Evolutionary conservation across 2,888 invertebrate species (phyloP).

Genomic region (Parascotia fuliginaria): DNA sequence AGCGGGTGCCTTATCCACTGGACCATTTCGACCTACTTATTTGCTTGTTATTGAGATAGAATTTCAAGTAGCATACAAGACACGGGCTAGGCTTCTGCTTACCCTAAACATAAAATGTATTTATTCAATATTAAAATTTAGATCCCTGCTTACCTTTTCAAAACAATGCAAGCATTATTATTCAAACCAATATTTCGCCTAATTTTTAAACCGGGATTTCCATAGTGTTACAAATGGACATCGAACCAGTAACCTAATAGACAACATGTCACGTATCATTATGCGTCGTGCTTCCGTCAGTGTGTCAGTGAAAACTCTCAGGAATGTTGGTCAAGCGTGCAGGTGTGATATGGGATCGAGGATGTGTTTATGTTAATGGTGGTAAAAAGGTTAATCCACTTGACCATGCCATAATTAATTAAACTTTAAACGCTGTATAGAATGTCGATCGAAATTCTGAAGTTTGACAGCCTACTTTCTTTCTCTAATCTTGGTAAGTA

Average conservation of each 20-base stretch:
- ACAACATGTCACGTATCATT: slow-evolving; percentile 14
- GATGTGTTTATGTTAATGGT: slow-evolving; percentile 9
- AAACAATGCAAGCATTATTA: background rate
- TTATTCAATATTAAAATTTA: no score
- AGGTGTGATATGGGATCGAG: background rate
- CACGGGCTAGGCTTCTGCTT: no score
- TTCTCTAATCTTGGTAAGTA: no score
- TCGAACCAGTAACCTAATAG: slow-evolving; percentile 33
- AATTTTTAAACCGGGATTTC: slow-evolving; percentile 12
- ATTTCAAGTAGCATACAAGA: no score
- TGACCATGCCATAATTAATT: no score
- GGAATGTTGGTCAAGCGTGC: slow-evolving; percentile 10
- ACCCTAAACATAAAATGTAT: no score
- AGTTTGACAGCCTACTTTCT: no score
- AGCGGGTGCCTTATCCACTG: no score
- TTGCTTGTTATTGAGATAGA: no score
- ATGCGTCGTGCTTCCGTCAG: slow-evolving; percentile 32
- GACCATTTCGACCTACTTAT: no score
- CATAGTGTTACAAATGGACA: slow-evolving; percentile 13
- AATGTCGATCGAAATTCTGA: no score
- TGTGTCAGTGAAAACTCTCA: slow-evolving; percentile 35
- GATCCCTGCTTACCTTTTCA: background rate
- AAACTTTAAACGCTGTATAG: no score
- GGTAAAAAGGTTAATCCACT: slow-evolving; percentile 1
- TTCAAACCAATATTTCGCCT: slow-evolving; percentile 2